Base-by-base conservation (phyloP, 2,888 invertebrate genomes). In the Aradus depressus region DNA sequence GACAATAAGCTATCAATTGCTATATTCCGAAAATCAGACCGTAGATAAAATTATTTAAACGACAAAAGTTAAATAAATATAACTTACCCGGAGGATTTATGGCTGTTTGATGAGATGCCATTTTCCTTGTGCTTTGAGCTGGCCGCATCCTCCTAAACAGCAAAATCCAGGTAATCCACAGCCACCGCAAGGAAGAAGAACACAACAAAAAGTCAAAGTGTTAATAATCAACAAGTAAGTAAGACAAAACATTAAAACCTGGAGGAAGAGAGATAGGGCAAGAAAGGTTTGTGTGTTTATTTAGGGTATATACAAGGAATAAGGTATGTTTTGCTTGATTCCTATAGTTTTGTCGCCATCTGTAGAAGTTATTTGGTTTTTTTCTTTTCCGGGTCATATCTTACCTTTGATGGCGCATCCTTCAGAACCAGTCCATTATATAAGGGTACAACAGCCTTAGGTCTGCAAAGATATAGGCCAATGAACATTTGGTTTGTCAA, bases 71-170 rank as follows among this genome's bases (percentile, higher is more conserved):
- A 23, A n/a, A n/a, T 3, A 16, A 19, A 35, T 16, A 39, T 37
- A 16, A 70, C 73, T 73, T 67, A 76, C 75, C 75, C 72, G 54
- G 74, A 72, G 59, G 71, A 70, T 58, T 69, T 71, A 56, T 70
- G 66, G 76, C 77, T 61, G 44, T 52, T 50, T 26, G 60, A n/a
- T n/a, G n/a, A 59, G 14, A 59, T 52, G 44, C 75, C 76, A 66
- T 81, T 75, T 64, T 75, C 81, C 47, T 60, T 61, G 21, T 56
- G 51, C 26, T 56, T 58, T 31, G 54, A 47, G 45, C 58, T 58
- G 54, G 67, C 66, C 58, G 63, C 62, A 62, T 72, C 72, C 64
- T 72, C 72, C 72, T 72, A 71, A 72, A 64, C 59, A 60, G 59
- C 59, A 60, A 58, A 60, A 58, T 43, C 55, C 53, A 57, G 59